Conservation (phyloP, 2,888 invertebrate genomes). For the Standfussiana lucernea region DNA sequence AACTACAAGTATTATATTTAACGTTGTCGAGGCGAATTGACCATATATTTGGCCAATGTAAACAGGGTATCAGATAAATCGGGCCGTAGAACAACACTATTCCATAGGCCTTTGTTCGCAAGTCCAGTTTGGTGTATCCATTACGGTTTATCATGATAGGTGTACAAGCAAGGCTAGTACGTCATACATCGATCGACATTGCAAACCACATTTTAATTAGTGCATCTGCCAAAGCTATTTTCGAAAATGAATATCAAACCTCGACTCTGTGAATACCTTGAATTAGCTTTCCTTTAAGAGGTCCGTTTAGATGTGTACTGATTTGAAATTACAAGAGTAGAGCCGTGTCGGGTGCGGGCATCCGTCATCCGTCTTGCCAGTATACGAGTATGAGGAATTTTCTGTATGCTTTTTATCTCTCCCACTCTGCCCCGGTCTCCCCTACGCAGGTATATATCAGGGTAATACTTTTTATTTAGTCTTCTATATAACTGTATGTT, state of each 20-base stretch:
- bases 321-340: background rate
- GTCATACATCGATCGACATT: slow-evolving; percentile 39
- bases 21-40: slow-evolving; percentile 63
- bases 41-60: slow-evolving; percentile 81
- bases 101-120: slow-evolving; percentile 83
- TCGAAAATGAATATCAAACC: slow-evolving; percentile 7
- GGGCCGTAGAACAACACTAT: slow-evolving; percentile 80
- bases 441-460: background rate
- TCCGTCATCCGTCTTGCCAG: too few relatives aligned
- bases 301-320: background rate
- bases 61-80: slow-evolving; percentile 84
- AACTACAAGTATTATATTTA: slow-evolving; percentile 52
- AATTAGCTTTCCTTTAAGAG: background rate
- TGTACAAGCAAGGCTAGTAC: slow-evolving; percentile 40
- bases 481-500: background rate
- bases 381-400: background rate
- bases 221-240: background rate
- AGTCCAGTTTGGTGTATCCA: slow-evolving; percentile 72
- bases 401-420: background rate
- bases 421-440: background rate
- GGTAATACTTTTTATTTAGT: background rate
- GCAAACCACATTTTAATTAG: slow-evolving; percentile 22
- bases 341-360: background rate
- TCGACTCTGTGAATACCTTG: background rate
- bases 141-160: slow-evolving; percentile 68